Evolutionary conservation across 53 echinoderm and acorn worm genomes (phyloP).

Genomic region (Paracentrotus lividus): DNA sequence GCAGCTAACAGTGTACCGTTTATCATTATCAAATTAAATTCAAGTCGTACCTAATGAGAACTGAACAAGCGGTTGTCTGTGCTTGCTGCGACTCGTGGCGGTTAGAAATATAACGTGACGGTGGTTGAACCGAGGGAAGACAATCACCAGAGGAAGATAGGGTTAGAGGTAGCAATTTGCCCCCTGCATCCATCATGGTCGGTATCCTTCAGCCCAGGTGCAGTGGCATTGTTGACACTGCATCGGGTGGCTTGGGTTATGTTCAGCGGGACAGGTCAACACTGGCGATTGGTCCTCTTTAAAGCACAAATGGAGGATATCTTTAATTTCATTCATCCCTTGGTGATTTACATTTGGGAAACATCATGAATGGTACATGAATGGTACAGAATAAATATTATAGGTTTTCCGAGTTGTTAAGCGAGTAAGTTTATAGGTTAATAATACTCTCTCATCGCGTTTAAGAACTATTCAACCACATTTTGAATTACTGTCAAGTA

Average conservation of each 20-base stretch:
- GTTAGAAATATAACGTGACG: conserved; percentile 64
- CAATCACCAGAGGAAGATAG: conserved; percentile 42
- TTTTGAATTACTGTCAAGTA: no score
- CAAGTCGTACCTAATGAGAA: conserved; percentile 39
- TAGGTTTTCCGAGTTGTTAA: no score
- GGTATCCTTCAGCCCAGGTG: conserved; percentile 74
- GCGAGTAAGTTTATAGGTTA: no score
- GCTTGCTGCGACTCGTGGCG: conserved; percentile 49
- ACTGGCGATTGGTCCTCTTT: conserved; percentile 78
- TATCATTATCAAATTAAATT: no score
- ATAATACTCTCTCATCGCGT: no score
- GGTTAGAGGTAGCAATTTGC: background rate
- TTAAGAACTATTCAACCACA: no score
- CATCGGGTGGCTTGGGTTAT: conserved; percentile 14
- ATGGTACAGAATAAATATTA: no score
- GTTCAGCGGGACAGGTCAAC: conserved; percentile 26
- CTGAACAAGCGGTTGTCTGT: conserved; percentile 70
- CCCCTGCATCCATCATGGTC: conserved; percentile 59
- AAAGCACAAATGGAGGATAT: background rate
- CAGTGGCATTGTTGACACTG: conserved; percentile 68
- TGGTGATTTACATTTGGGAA: no score
- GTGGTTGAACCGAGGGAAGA: conserved; percentile 49
- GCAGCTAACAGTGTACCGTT: no score
- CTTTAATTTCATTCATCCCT: no score
- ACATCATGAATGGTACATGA: no score